Percentiles rank a stretch among this genome's conserved stretches.
phyloP scores from a whole-genome alignment of 2,888 invertebrate genomes.

The Gerris lacustris region DNA sequence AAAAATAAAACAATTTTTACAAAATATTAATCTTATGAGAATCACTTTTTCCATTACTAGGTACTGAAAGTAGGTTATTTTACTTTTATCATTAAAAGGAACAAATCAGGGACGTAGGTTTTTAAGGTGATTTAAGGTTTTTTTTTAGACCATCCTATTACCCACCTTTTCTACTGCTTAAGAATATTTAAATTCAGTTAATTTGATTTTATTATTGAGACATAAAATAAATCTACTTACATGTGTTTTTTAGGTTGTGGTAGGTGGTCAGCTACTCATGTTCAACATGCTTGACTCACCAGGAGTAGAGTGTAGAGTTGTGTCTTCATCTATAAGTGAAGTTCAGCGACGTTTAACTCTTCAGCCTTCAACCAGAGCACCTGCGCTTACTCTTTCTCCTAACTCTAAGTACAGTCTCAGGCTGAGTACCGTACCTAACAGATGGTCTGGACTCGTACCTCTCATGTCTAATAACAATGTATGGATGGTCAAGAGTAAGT shows the following conservation, averaged over 20 bases:
- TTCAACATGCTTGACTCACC: constrained; percentile 23
- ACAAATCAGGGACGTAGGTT: too few relatives aligned
- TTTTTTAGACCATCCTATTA: too few relatives aligned
- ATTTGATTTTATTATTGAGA: too few relatives aligned
- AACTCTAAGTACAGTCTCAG: constrained; percentile 23
- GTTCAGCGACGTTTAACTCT: constrained; percentile 16
- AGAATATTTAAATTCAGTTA: too few relatives aligned
- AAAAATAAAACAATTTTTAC: too few relatives aligned
- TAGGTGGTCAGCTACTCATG: constrained; percentile 26
- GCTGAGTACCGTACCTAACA: constrained; percentile 15
- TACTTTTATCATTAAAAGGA: too few relatives aligned
- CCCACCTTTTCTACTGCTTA: too few relatives aligned
- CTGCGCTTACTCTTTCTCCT: constrained; percentile 24
- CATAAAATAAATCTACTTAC: neutral
- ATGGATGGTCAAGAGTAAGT: constrained; percentile 68
- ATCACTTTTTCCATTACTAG: too few relatives aligned
- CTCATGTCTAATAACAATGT: constrained; percentile 61
- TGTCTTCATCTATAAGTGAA: constrained; percentile 22
- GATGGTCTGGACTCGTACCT: constrained; percentile 39
- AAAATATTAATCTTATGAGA: too few relatives aligned
- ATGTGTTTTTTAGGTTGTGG: constrained; percentile 22
- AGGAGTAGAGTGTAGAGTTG: constrained; percentile 22
- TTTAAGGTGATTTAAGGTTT: too few relatives aligned
- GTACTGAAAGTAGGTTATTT: too few relatives aligned
- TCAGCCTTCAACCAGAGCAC: constrained; percentile 9